These are phyloP conservation scores for Lycocorax pyrrhopterus DNA, from an alignment of 2,113 vertebrate genomes.

Conservation along the genomic window DNA sequence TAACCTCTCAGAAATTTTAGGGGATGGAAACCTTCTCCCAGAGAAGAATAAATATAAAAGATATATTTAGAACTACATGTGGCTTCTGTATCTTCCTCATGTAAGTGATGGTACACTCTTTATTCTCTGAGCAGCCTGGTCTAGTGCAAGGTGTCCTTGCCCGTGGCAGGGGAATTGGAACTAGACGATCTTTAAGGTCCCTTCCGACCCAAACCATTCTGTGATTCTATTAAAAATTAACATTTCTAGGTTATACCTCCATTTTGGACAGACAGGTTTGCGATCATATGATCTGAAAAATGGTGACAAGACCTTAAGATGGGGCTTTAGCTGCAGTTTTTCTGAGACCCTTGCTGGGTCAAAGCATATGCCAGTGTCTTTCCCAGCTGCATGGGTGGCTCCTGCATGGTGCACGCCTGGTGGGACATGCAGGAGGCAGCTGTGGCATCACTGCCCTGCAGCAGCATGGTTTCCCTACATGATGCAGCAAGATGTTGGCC, in stretches of 20 bases:
- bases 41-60: background rate
- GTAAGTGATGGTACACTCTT: background rate
- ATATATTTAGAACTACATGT: background rate
- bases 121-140: background rate
- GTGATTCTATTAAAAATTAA: background rate
- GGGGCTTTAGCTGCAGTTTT: background rate
- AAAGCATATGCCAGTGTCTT: background rate
- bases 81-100: background rate
- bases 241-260: background rate
- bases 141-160: background rate
- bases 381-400: background rate
- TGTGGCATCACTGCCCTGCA: background rate
- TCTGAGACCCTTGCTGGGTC: background rate
- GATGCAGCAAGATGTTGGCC: background rate
- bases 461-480: background rate
- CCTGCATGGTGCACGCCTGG: background rate
- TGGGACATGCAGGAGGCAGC: rapidly evolving
- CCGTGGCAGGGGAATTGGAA: background rate
- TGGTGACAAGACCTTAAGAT: background rate
- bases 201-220: background rate
- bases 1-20: background rate
- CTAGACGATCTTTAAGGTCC: background rate
- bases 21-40: background rate
- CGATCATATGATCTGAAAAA: background rate
- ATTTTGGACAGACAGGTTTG: background rate